phyloP scores from a whole-genome alignment of 2,797 vertebrate genomes.

The Labeo calbasu region DNA sequence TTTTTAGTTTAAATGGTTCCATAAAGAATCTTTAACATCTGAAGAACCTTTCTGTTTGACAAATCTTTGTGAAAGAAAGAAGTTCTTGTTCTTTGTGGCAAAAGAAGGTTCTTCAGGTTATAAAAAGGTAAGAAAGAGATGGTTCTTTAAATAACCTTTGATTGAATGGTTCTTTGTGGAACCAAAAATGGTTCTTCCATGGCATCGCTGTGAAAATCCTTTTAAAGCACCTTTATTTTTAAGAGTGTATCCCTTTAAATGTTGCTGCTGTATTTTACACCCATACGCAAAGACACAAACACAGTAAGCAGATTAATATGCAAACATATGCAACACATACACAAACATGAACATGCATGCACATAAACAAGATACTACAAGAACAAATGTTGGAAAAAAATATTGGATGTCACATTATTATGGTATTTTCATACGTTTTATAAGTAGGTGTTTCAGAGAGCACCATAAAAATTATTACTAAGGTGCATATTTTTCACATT shows the following conservation, averaged over 20 bases:
- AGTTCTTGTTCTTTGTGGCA: no score
- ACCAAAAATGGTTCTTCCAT: no score
- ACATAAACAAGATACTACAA: neutral
- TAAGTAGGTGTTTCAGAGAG: neutral
- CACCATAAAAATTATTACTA: neutral
- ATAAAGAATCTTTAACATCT: no score
- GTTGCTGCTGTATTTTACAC: neutral
- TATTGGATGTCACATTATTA: neutral
- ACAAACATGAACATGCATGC: neutral
- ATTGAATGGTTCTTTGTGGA: no score
- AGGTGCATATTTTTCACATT: neutral
- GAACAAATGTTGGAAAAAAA: neutral
- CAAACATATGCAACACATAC: neutral
- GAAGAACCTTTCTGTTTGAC: no score
- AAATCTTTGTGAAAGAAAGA: no score
- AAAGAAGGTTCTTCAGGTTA: no score
- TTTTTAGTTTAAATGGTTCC: no score
- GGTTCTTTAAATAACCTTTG: no score
- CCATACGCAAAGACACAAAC: neutral
- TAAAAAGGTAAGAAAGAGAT: no score
- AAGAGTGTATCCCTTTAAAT: neutral
- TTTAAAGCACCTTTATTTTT: no score
- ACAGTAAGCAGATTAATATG: neutral
- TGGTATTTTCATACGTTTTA: neutral
- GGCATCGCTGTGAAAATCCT: no score